These are phyloP conservation scores for Phthorimaea operculella DNA, from an alignment of 1,140 invertebrate species.

Conservation along the genomic window DNA sequence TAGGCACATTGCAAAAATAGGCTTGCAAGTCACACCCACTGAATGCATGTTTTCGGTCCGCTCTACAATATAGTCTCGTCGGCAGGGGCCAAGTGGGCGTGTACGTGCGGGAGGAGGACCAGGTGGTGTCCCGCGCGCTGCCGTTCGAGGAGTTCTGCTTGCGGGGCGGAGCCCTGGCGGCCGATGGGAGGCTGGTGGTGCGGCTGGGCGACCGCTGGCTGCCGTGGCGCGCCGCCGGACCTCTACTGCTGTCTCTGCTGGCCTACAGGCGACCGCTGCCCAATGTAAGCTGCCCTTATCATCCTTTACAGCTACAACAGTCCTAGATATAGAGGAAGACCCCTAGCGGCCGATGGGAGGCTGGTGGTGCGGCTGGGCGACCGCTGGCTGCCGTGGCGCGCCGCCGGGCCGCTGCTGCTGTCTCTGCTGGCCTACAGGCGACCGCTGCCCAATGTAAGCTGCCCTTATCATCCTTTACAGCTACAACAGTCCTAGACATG, in stretches of 20 bases:
- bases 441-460: conserved; percentile 75
- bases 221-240: conserved; percentile 88
- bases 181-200: conserved; percentile 88
- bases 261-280: conserved; percentile 87
- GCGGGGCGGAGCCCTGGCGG: conserved; percentile 78
- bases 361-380: conserved; percentile 89
- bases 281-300: conserved; percentile 47
- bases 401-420: conserved; percentile 88
- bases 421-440: conserved; percentile 86
- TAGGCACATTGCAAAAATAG: no score
- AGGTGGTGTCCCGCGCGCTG: conserved; percentile 71
- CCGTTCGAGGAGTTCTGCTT: conserved; percentile 86
- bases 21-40: no score
- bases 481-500: no score
- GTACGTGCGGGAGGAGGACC: conserved; percentile 52
- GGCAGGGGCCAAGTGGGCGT: conserved; percentile 48
- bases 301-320: no score
- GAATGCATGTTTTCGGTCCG: background rate
- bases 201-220: conserved; percentile 89
- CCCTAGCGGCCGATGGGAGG: conserved; percentile 82
- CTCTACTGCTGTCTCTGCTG: conserved; percentile 86
- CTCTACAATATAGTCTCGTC: background rate
- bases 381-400: conserved; percentile 90
- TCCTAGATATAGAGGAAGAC: no score
- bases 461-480: no score